Conservation (phyloP, 2,888 invertebrate species). For the Microdon myrmicae region DNA sequence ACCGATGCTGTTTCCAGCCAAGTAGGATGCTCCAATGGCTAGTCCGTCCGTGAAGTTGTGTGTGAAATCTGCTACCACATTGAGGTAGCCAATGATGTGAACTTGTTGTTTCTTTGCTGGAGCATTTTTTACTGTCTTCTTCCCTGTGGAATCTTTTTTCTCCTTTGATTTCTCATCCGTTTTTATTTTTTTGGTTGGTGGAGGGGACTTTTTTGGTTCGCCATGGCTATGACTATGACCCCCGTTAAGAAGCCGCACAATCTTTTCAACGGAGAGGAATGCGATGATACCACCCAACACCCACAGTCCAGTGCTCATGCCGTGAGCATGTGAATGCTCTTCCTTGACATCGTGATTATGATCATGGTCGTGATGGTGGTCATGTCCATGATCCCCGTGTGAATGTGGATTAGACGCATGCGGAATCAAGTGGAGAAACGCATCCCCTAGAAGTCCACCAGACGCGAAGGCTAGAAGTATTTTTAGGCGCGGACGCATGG, state of each 20-base stretch:
- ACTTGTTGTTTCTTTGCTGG: slow-evolving; percentile 68
- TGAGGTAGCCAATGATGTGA: slow-evolving; percentile 89
- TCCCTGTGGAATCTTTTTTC: slow-evolving; percentile 11
- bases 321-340: slow-evolving; percentile 73
- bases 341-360: slow-evolving; percentile 59
- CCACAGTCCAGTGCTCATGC: slow-evolving; percentile 93
- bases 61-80: slow-evolving; percentile 96
- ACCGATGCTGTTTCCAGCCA: slow-evolving; percentile 89
- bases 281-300: slow-evolving; percentile 92
- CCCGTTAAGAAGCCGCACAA: slow-evolving; percentile 86
- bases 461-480: slow-evolving; percentile 92
- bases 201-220: slow-evolving; percentile 53
- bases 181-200: slow-evolving; percentile 37
- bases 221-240: slow-evolving; percentile 81
- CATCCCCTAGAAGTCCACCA: slow-evolving; percentile 96
- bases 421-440: slow-evolving; percentile 97
- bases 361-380: slow-evolving; percentile 62
- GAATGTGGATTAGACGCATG: slow-evolving; percentile 81
- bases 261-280: slow-evolving; percentile 93
- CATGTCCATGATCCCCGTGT: slow-evolving; percentile 59
- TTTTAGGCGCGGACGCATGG: slow-evolving; percentile 88
- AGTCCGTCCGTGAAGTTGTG: slow-evolving; percentile 99
- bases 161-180: slow-evolving; percentile 35
- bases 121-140: slow-evolving; percentile 64
- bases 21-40: slow-evolving; percentile 97